Percentiles rank a stretch among this genome's conserved stretches.
phyloP scores from a whole-genome alignment of 2,888 invertebrate genomes.

The Dolichomitus sp. region DNA sequence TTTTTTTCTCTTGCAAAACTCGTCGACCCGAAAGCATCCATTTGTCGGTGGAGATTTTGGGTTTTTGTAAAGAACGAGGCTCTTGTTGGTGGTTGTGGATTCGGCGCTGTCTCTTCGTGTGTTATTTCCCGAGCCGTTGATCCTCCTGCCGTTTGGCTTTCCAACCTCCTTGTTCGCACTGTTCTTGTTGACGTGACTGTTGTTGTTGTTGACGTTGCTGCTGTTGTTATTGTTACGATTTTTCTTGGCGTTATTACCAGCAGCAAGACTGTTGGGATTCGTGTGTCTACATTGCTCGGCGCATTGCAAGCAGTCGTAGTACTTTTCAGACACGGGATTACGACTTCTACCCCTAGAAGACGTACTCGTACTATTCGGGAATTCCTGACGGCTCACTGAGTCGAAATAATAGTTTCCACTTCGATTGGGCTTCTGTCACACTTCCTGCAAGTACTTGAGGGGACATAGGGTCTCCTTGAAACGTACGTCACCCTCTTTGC shows the following conservation, averaged over 20 bases:
- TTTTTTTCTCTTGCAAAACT: conserved; percentile 50
- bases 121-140: neutral
- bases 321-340: conserved; percentile 77
- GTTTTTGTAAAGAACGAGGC: conserved; percentile 35
- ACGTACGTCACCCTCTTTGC: conserved; percentile 82
- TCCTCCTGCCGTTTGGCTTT: conserved; percentile 48
- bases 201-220: conserved; percentile 64
- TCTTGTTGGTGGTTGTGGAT: conserved; percentile 10
- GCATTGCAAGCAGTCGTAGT: conserved; percentile 84
- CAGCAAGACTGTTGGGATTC: conserved; percentile 75
- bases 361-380: conserved; percentile 62
- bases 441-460: conserved; percentile 97
- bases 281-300: conserved; percentile 83
- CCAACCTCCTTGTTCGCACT: neutral
- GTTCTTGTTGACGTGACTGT: conserved; percentile 56
- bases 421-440: conserved; percentile 91
- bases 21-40: conserved; percentile 48
- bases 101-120: conserved; percentile 23
- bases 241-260: conserved; percentile 71
- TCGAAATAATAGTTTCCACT: conserved; percentile 72
- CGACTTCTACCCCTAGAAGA: conserved; percentile 32
- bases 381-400: conserved; percentile 80
- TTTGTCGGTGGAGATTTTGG: neutral
- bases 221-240: conserved; percentile 60
- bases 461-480: conserved; percentile 94